Evolutionary conservation across 2,797 vertebrate species (phyloP), one percentile per base, ranked within the genome.

Genomic region (Graptemys geographica): DNA sequence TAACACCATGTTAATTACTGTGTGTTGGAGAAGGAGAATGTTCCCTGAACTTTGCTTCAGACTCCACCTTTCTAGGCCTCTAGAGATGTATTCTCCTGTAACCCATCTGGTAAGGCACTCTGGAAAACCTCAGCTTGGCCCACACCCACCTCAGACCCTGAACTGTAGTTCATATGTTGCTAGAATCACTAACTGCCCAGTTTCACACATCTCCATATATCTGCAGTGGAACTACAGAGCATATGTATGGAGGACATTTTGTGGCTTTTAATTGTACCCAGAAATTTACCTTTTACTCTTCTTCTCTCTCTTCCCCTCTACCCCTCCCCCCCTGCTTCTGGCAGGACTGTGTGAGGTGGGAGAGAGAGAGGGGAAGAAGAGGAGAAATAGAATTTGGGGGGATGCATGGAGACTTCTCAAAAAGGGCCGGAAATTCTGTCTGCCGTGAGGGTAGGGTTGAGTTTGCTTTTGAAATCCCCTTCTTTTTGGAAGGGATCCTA

Each of bases 191-290:
- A 91, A 83, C 95, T 96, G 93, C 89, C 52, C 41, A 93, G 96
- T 94, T 96, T 98, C 96, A 94, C 93, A 79, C 96, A 96, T 97
- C 91, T 98, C 92, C 97, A 95, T 94, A 90, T 96, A 96, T 96
- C 93, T 94, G 85, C 95, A 90, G 56, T 91, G 94, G 94, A 94
- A 86, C 91, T 96, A 79, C 87, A 97, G 95, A 95, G 91, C 65
- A 37, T 83, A 97, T 89, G 93, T 94, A 95, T 69, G 23, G 90
- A 97, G 93, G 95, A 96, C 92, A 94, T 93, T 94, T 92, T 89
- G 94, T 91, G 93, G 95, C 90, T 95, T 96, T 96, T 78, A 93
- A 86, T 91, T 94, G 87, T 94, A 86, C 90, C 95, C 93, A 94
- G 89, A 96, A 97, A 86, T 91, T 91, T n/a, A 44, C 52, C 11